Evolutionary conservation across 2,113 vertebrate species (phyloP).

Genomic region (Ailurus styani): DNA sequence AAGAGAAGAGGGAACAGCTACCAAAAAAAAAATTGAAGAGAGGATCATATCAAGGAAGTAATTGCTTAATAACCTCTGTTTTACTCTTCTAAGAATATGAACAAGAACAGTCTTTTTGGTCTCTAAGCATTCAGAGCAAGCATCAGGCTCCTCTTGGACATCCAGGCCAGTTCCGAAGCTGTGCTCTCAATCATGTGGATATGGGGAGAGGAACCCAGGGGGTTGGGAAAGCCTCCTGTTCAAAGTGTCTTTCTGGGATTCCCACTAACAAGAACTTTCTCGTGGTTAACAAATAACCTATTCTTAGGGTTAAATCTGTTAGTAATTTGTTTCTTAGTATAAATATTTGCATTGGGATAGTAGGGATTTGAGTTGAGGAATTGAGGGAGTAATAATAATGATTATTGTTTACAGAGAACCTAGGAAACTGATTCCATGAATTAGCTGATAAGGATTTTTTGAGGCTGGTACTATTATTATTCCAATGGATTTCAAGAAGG

Average conservation of each 20-base stretch:
- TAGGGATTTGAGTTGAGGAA: neutral
- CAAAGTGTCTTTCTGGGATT: neutral
- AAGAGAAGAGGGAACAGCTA: neutral
- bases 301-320: neutral
- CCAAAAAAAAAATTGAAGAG: neutral
- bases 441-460: neutral
- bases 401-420: neutral
- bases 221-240: neutral
- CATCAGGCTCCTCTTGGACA: neutral
- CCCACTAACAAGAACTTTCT: neutral
- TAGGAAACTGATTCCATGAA: neutral
- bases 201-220: fast-evolving
- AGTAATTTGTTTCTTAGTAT: neutral
- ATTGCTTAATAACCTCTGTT: neutral
- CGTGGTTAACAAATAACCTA: neutral
- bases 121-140: neutral
- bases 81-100: neutral
- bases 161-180: neutral
- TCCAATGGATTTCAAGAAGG: neutral
- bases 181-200: neutral
- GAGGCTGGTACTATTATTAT: neutral
- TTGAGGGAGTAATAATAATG: neutral
- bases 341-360: neutral
- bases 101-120: neutral
- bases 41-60: neutral